A percentile compares a stretch with the other conserved stretches of the same genome.
Evolutionary conservation across 35 echinoderm and acorn worm genomes (phyloP).

Genomic region (Stichopus chloronotus): DNA sequence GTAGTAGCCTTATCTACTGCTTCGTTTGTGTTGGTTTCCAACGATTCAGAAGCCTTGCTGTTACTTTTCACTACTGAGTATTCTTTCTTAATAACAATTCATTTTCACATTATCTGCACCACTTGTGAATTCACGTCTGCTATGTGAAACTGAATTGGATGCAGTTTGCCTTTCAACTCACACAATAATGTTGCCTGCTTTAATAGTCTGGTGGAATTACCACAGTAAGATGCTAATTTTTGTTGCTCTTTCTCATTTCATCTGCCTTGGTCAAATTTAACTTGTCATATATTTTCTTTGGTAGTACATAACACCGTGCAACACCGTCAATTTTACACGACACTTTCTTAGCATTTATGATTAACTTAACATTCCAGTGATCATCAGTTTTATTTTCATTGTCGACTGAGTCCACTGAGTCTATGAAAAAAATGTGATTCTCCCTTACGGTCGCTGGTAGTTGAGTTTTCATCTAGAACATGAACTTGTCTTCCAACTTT

Average conservation of each 20-base stretch:
- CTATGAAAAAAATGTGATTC: slow-evolving; percentile 2
- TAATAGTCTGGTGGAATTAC: background rate
- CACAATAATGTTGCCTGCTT: background rate
- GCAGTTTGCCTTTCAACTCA: background rate
- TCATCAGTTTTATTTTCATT: background rate
- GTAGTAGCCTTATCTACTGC: no score
- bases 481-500: background rate
- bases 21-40: no score
- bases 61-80: background rate
- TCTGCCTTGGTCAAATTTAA: background rate
- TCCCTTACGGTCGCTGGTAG: background rate
- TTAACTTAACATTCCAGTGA: background rate
- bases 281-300: background rate
- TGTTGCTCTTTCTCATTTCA: background rate
- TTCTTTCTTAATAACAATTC: background rate
- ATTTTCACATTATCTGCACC: background rate
- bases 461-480: background rate
- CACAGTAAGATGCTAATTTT: background rate
- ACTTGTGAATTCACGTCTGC: background rate
- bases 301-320: background rate
- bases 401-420: background rate
- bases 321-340: background rate
- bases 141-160: background rate
- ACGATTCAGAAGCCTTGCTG: background rate
- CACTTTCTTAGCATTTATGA: background rate